phyloP scores from a whole-genome alignment of 2,888 invertebrate genomes.

The Sphaerolaimus hirsutus region DNA sequence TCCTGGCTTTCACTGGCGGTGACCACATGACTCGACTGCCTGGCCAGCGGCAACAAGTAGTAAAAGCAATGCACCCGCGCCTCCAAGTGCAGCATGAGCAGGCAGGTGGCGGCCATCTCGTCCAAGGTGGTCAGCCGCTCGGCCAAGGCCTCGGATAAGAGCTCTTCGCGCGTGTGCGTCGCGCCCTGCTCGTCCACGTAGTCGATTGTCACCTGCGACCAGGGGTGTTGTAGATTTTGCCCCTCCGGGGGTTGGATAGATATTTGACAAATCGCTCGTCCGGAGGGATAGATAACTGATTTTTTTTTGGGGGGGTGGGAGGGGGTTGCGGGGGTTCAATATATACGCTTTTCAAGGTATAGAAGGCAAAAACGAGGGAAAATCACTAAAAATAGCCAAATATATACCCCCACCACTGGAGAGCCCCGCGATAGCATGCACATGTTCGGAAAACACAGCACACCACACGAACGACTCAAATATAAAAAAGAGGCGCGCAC shows the following conservation, averaged over 20 bases:
- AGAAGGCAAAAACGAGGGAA: too few species aligned
- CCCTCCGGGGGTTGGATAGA: too few species aligned
- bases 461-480: neutral
- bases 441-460: too few species aligned
- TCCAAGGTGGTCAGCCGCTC: constrained; percentile 26
- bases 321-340: too few species aligned
- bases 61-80: constrained; percentile 75
- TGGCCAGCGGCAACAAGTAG: constrained; percentile 45
- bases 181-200: neutral
- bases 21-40: constrained; percentile 17
- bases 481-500: neutral
- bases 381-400: too few species aligned
- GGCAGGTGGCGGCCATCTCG: constrained; percentile 64
- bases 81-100: constrained; percentile 72
- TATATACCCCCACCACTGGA: too few species aligned
- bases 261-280: too few species aligned
- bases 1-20: constrained; percentile 11
- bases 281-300: too few species aligned
- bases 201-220: neutral
- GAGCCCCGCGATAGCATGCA: too few species aligned
- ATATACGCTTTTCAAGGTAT: too few species aligned
- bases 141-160: constrained; percentile 12
- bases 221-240: too few species aligned
- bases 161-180: neutral
- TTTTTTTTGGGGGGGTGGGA: too few species aligned